A percentile compares a stretch with the other conserved stretches of the same genome.
Conservation (phyloP, 2,888 invertebrate species). For the Drosophila paramelanica region DNA sequence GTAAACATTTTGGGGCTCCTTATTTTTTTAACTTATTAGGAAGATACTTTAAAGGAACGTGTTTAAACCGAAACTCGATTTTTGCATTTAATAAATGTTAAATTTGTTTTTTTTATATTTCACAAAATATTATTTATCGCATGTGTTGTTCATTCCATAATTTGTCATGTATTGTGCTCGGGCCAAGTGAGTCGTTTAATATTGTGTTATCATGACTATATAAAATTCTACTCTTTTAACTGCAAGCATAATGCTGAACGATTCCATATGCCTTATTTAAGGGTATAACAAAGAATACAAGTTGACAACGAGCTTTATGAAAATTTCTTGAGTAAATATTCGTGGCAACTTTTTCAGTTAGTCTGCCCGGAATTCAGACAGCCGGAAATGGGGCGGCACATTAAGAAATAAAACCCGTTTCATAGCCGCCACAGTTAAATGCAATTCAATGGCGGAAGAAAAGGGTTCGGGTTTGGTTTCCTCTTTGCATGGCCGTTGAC, state of each 20-base stretch:
- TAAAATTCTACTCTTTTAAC: slow-evolving; percentile 4
- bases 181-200: slow-evolving; percentile 7
- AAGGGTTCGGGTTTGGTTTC: slow-evolving; percentile 34
- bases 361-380: slow-evolving; percentile 29
- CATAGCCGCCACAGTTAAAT: slow-evolving; percentile 22
- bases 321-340: slow-evolving; percentile 66
- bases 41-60: too few relatives aligned
- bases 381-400: slow-evolving; percentile 58
- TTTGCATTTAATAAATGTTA: too few relatives aligned
- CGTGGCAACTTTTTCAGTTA: slow-evolving; percentile 52
- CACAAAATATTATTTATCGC: background rate
- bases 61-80: too few relatives aligned
- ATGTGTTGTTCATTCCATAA: background rate
- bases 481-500: slow-evolving; percentile 51
- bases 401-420: slow-evolving; percentile 27
- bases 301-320: slow-evolving; percentile 42
- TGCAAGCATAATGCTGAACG: slow-evolving; percentile 24
- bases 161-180: background rate
- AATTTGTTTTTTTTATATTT: background rate
- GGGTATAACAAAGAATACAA: slow-evolving; percentile 36
- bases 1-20: too few relatives aligned
- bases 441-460: slow-evolving; percentile 33
- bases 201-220: slow-evolving; percentile 23
- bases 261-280: slow-evolving; percentile 23
- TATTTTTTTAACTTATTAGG: too few relatives aligned